Evolutionary conservation across 2,113 vertebrate genomes (phyloP).

Genomic region (Felis chaus): DNA sequence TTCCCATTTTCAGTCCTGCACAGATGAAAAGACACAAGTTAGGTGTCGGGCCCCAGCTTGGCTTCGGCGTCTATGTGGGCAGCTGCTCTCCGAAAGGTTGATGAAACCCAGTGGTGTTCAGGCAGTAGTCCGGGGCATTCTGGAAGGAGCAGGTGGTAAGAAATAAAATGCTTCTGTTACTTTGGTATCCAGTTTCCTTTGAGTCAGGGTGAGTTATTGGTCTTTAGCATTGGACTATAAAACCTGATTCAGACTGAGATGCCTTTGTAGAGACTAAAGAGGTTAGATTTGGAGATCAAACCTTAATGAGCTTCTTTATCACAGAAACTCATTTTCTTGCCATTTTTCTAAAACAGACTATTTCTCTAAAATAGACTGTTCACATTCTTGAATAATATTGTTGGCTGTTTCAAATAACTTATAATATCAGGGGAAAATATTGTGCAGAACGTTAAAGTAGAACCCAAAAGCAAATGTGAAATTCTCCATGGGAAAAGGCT

Average conservation of each 20-base stretch:
- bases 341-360: background rate
- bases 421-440: background rate
- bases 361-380: background rate
- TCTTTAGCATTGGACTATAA: constrained; percentile 12
- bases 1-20: constrained; percentile 24
- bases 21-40: constrained; percentile 52
- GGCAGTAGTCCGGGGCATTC: constrained; percentile 91
- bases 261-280: background rate
- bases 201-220: background rate
- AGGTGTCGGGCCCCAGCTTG: constrained; percentile 85
- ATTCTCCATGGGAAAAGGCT: background rate
- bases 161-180: constrained; percentile 16
- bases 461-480: background rate
- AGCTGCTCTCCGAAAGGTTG: constrained; percentile 93
- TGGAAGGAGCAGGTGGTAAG: constrained; percentile 92
- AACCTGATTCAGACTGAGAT: background rate
- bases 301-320: background rate
- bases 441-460: background rate
- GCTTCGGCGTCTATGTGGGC: constrained; percentile 93
- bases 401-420: background rate
- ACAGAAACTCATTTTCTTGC: background rate
- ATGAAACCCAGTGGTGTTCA: constrained; percentile 92
- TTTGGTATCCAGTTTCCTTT: background rate
- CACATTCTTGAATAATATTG: background rate
- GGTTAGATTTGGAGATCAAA: background rate